Evolutionary conservation across 2,113 vertebrate genomes (phyloP), one percentile per base, ranked within the genome.

Genomic region (Pluvialis apricaria): DNA sequence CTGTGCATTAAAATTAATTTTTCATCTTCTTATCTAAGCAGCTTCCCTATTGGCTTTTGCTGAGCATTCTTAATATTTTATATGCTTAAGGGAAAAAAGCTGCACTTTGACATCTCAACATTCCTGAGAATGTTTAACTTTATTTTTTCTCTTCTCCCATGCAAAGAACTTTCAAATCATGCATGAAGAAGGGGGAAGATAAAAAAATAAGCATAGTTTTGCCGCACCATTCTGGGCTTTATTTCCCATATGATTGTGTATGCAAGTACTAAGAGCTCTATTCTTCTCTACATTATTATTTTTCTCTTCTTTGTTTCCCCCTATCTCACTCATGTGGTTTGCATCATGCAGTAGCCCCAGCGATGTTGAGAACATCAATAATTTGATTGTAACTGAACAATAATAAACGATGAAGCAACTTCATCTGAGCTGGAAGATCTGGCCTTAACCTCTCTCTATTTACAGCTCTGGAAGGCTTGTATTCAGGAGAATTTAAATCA

Each of bases 1-100:
- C 86, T 96, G 96, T 95, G 96, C 93, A 98, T 97, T 98, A 97
- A 97, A 98, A 98, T 98, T 98, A 98, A 97, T 97, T 98, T 98
- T 98, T 98, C 96, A 98, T 98, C 91, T 94, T 93, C 95, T 97
- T 97, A 97, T 97, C 80, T 91, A 97, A 97, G 97, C 94, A 97
- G 82, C 95, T 97, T 97, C 95, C 94, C 85, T 86, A 98, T 95
- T 97, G 97, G 96, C 58, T 97, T 98, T 98, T 45, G 70, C 96
- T 95, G 93, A 97, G 76, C 54, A 79, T 89, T 96, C 96, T 98
- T 97, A 98, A 97, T 98, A 98, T 98, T 98, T 98, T 94, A 98
- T 98, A 95, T 90, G 94, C 86, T 97, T 95, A 94, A 97, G 90
- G 93, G 89, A 96, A 97, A 94, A 96, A 97, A 91, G 66, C 94